These are phyloP conservation scores for Saccostrea glomerata DNA, from an alignment of 1,140 invertebrate species.

Conservation along the genomic window DNA sequence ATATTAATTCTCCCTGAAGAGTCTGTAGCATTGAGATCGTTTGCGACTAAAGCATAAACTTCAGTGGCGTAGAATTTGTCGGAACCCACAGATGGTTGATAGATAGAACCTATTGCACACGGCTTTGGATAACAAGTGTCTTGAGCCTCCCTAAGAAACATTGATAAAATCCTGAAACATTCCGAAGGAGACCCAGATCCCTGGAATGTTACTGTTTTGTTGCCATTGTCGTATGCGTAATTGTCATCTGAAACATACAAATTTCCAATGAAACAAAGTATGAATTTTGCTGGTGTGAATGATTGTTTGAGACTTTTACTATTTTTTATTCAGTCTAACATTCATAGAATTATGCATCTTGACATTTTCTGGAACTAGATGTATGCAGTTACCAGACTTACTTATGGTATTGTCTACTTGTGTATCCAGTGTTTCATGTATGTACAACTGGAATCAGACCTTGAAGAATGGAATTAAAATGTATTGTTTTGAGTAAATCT, in stretches of 20 bases:
- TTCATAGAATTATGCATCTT: too few relatives aligned
- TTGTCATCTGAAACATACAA: not conserved
- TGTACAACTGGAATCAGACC: too few relatives aligned
- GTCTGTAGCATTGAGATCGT: slow-evolving; percentile 62
- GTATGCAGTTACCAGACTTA: too few relatives aligned
- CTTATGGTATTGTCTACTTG: too few relatives aligned
- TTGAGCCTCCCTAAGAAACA: slow-evolving; percentile 62
- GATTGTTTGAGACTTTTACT: not conserved
- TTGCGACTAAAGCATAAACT: slow-evolving; percentile 68
- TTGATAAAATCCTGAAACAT: slow-evolving; percentile 65
- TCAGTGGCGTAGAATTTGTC: slow-evolving; percentile 71
- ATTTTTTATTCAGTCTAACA: too few relatives aligned
- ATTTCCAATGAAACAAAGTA: too few relatives aligned
- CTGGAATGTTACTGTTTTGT: slow-evolving; percentile 38
- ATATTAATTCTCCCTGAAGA: slow-evolving; percentile 60
- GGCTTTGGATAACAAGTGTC: slow-evolving; percentile 73
- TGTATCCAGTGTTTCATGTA: too few relatives aligned
- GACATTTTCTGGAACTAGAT: too few relatives aligned
- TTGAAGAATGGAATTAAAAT: too few relatives aligned
- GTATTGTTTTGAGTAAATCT: too few relatives aligned
- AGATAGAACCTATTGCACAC: slow-evolving; percentile 71
- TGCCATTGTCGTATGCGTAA: not conserved
- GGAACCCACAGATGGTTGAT: slow-evolving; percentile 69
- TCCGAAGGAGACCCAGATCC: slow-evolving; percentile 64
- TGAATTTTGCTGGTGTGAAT: too few relatives aligned